Evolutionary conservation across 2,888 invertebrate genomes (phyloP).

Genomic region (Thymelicus acteon): DNA sequence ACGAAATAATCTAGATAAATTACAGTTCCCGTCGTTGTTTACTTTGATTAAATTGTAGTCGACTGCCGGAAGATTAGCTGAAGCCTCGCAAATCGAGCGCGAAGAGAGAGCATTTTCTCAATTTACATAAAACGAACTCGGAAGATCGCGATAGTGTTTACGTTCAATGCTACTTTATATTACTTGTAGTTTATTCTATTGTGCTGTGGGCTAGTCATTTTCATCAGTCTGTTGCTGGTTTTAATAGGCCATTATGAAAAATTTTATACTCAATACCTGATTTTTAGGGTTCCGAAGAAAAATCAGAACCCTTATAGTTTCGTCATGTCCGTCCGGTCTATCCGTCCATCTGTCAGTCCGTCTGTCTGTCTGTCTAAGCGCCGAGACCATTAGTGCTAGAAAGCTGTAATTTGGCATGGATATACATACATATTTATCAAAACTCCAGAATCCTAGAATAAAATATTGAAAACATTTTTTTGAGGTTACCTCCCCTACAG

Average conservation of each 20-base stretch:
- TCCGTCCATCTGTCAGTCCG: too few species aligned
- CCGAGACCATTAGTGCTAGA: too few species aligned
- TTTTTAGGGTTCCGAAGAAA: too few species aligned
- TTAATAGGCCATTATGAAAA: neutral
- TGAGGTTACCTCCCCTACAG: too few species aligned
- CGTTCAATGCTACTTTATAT: constrained; percentile 54
- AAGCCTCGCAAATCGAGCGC: constrained; percentile 81
- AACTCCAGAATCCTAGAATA: too few species aligned
- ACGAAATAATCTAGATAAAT: constrained; percentile 84
- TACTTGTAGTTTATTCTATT: constrained; percentile 16
- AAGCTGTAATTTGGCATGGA: too few species aligned
- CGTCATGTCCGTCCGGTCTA: too few species aligned
- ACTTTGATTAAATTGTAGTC: constrained; percentile 85
- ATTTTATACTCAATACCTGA: neutral
- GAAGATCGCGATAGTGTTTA: constrained; percentile 69
- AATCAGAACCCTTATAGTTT: too few species aligned
- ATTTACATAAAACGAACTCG: constrained; percentile 79
- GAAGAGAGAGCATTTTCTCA: constrained; percentile 73
- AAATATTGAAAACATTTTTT: too few species aligned
- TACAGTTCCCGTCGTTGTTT: constrained; percentile 79
- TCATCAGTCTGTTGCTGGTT: neutral
- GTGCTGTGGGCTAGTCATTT: constrained; percentile 5
- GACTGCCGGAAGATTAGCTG: constrained; percentile 82
- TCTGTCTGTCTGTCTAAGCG: too few species aligned
- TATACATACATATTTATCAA: too few species aligned